Evolutionary conservation across 2,888 invertebrate species (phyloP).

Genomic region (Vanessa cardui): DNA sequence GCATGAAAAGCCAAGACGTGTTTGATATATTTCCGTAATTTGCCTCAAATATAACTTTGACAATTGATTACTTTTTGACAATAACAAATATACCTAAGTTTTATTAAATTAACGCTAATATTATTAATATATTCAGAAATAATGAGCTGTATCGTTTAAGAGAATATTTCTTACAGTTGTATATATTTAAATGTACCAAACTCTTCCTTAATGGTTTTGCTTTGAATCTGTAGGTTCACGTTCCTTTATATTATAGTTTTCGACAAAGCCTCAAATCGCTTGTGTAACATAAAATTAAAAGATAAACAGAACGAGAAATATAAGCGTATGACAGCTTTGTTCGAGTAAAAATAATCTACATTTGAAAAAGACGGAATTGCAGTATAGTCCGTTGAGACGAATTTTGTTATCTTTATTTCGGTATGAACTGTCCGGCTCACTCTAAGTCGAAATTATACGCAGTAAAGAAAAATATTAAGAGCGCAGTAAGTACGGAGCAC

Average conservation of each 20-base stretch:
- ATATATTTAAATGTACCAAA: too few species aligned
- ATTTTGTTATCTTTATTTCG: conserved; percentile 37
- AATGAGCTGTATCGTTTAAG: too few species aligned
- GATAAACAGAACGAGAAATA: not conserved
- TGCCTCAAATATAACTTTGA: too few species aligned
- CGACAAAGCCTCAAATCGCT: not conserved
- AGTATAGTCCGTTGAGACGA: conserved; percentile 21
- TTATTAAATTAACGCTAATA: too few species aligned
- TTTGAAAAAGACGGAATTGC: conserved; percentile 18
- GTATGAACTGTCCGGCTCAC: conserved; percentile 26
- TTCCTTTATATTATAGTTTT: not conserved
- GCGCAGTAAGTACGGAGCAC: conserved; percentile 45
- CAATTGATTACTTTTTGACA: too few species aligned
- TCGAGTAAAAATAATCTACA: conserved; percentile 8
- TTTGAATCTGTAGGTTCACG: too few species aligned
- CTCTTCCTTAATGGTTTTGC: too few species aligned
- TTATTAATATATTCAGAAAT: too few species aligned
- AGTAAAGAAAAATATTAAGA: conserved; percentile 45
- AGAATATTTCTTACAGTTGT: too few species aligned
- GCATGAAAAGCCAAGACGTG: too few species aligned
- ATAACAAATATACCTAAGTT: too few species aligned
- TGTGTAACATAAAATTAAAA: not conserved
- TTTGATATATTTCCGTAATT: too few species aligned
- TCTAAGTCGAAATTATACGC: conserved; percentile 42
- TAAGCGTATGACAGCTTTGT: not conserved